Conservation (phyloP, 2,113 vertebrate species). For the Colossoma macropomum region DNA sequence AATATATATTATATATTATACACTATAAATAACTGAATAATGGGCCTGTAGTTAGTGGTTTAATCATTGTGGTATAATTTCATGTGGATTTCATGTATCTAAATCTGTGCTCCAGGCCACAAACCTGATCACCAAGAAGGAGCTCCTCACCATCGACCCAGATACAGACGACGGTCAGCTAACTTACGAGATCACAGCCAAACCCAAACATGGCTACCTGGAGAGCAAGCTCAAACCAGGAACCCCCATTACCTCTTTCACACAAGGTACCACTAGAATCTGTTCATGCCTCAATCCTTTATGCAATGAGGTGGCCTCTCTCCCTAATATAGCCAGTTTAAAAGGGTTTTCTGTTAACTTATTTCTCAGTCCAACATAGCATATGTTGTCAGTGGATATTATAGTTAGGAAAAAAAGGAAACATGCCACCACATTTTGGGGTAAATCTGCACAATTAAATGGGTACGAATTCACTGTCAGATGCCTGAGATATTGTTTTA, state of each 20-base stretch:
- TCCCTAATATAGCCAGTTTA: background rate
- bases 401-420: too few species aligned
- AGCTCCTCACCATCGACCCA: slow-evolving; percentile 89
- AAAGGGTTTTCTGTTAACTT: background rate
- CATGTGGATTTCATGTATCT: background rate
- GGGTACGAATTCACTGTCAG: too few species aligned
- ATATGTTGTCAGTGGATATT: too few species aligned
- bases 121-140: slow-evolving; percentile 94
- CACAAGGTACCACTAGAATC: slow-evolving; percentile 82
- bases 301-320: background rate
- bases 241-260: slow-evolving; percentile 77
- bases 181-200: slow-evolving; percentile 84
- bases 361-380: background rate
- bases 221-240: slow-evolving; percentile 89
- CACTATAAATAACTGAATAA: background rate
- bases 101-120: slow-evolving; percentile 79
- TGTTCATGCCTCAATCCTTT: background rate
- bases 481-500: too few species aligned
- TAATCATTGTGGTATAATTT: background rate
- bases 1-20: too few species aligned
- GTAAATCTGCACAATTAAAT: too few species aligned
- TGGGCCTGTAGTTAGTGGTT: background rate
- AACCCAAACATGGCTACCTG: slow-evolving; percentile 85
- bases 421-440: too few species aligned
- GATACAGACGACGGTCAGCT: slow-evolving; percentile 91